phyloP scores from a whole-genome alignment of 2,888 invertebrate species.

The Agrotis clavis region DNA sequence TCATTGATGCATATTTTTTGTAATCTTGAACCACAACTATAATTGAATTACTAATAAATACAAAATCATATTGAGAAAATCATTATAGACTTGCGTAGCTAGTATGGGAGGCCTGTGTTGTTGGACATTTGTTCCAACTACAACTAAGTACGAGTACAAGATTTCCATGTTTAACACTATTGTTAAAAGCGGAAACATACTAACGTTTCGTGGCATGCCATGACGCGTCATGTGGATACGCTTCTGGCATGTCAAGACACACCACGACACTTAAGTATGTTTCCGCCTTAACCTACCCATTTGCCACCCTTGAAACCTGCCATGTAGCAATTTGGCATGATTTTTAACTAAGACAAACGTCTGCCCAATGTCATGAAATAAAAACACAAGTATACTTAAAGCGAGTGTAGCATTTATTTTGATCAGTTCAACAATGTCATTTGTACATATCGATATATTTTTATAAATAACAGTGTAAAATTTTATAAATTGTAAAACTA shows the following conservation, averaged over 20 bases:
- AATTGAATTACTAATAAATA: not conserved
- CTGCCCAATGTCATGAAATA: not conserved
- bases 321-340: not conserved
- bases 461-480: constrained; percentile 52
- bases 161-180: too few relatives aligned
- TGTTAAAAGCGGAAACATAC: too few relatives aligned
- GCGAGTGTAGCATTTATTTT: constrained; percentile 52
- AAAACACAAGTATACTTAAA: constrained; percentile 34
- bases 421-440: constrained; percentile 45
- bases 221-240: too few relatives aligned
- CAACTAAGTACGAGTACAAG: too few relatives aligned
- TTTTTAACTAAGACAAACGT: not conserved
- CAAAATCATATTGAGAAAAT: too few relatives aligned
- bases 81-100: too few relatives aligned
- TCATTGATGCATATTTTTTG: not conserved
- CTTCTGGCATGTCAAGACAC: too few relatives aligned
- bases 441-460: constrained; percentile 39
- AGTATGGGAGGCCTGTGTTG: too few relatives aligned
- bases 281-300: too few relatives aligned
- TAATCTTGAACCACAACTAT: not conserved
- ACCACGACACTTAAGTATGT: too few relatives aligned
- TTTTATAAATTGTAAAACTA: constrained; percentile 50
- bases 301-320: not conserved
- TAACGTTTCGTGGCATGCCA: too few relatives aligned
- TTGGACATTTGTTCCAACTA: too few relatives aligned